Percentiles rank a stretch among this genome's conserved stretches.
Evolutionary conservation across 2,888 invertebrate genomes (phyloP).

Genomic region (Alloplasta piceator): DNA sequence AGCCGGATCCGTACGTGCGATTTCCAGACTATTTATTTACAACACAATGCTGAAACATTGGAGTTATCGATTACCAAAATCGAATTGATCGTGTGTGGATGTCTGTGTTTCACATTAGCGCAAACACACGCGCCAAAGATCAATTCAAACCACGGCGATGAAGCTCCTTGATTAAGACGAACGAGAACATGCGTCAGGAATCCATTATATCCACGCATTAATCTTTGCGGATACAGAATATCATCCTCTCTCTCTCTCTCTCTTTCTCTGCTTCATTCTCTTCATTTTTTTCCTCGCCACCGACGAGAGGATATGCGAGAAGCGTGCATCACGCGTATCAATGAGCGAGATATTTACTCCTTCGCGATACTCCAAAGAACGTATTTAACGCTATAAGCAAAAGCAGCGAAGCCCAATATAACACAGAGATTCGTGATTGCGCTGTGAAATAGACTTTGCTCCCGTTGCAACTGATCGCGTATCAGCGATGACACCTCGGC

Average conservation of each 20-base stretch:
- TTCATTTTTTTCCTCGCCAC: neutral
- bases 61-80: slow-evolving; percentile 23
- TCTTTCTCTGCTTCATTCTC: slow-evolving; percentile 5
- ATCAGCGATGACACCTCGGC: slow-evolving; percentile 78
- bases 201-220: slow-evolving; percentile 37
- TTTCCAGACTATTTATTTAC: slow-evolving; percentile 61
- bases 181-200: slow-evolving; percentile 35
- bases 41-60: slow-evolving; percentile 50
- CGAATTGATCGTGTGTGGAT: slow-evolving; percentile 10
- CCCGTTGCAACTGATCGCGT: slow-evolving; percentile 78
- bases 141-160: slow-evolving; percentile 5
- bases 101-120: slow-evolving; percentile 9
- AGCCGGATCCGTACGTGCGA: slow-evolving; percentile 37
- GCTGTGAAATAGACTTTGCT: slow-evolving; percentile 89
- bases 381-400: slow-evolving; percentile 96
- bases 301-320: slow-evolving; percentile 41
- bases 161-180: neutral
- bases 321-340: slow-evolving; percentile 26
- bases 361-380: slow-evolving; percentile 91
- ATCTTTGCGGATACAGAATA: slow-evolving; percentile 35
- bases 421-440: slow-evolving; percentile 94
- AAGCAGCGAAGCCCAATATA: slow-evolving; percentile 94
- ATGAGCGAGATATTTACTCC: slow-evolving; percentile 80
- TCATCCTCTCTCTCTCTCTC: slow-evolving; percentile 3
- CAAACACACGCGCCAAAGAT: neutral